Percentiles rank a stretch among this genome's conserved stretches.
Evolutionary conservation across 2,113 vertebrate species (phyloP).

Genomic region (Chamaetylas fuelleborni): DNA sequence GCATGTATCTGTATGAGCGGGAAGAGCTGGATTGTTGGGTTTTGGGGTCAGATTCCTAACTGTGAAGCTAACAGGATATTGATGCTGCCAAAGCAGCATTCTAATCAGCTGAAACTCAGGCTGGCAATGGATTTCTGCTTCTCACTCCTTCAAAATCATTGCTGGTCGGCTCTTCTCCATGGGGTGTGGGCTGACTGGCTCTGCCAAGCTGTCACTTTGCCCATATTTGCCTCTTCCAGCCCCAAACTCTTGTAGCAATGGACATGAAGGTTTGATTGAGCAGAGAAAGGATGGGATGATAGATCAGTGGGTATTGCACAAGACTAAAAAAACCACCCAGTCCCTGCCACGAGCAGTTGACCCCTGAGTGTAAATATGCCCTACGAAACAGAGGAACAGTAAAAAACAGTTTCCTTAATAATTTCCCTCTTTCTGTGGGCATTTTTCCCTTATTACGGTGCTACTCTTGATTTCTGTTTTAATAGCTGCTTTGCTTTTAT

Average conservation of each 20-base stretch:
- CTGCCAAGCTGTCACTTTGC: neutral
- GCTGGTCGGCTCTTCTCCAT: neutral
- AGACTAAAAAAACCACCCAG: neutral
- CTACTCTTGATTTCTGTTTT: neutral
- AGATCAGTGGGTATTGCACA: neutral
- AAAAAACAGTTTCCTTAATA: neutral
- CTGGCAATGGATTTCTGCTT: neutral
- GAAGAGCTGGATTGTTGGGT: neutral
- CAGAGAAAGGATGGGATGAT: neutral
- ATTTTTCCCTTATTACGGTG: neutral
- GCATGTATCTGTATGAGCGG: neutral
- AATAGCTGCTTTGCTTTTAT: neutral
- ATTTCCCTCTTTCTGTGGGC: neutral
- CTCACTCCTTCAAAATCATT: neutral
- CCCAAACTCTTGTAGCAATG: neutral
- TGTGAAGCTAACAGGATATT: neutral
- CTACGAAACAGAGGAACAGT: neutral
- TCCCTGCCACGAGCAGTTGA: neutral
- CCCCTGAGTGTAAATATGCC: neutral
- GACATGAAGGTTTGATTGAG: neutral
- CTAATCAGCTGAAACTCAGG: neutral
- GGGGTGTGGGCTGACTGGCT: neutral
- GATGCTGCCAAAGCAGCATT: neutral
- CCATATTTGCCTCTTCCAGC: neutral
- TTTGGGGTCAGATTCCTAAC: neutral